Percentiles rank a stretch among this genome's conserved stretches.
Evolutionary conservation across 2,888 invertebrate genomes (phyloP).

Genomic region (Ichneumoninae sp.): DNA sequence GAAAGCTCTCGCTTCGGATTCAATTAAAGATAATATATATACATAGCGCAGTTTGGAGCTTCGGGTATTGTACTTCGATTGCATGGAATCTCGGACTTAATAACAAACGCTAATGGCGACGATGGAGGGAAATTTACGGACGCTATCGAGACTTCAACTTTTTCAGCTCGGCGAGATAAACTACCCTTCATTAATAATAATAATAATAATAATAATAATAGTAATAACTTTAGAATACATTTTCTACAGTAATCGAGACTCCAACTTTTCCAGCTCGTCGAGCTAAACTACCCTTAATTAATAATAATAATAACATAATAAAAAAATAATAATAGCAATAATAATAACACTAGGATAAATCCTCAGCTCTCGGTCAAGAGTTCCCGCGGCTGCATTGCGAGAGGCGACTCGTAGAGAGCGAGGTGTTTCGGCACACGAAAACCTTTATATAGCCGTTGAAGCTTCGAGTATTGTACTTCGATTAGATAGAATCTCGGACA

Average conservation of each 20-base stretch:
- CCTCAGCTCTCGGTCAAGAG: not conserved
- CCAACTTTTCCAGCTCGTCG: not conserved
- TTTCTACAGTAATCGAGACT: not conserved
- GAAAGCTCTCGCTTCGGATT: not conserved
- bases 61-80: not conserved
- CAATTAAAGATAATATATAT: not conserved
- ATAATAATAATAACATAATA: not conserved
- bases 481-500: not conserved
- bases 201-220: not conserved
- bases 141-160: not conserved
- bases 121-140: not conserved
- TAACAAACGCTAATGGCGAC: not conserved
- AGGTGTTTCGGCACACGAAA: constrained; percentile 40
- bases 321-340: not conserved
- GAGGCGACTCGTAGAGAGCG: not conserved
- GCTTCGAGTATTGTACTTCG: not conserved
- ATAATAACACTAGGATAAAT: not conserved
- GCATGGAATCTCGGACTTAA: not conserved
- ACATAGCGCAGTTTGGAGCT: not conserved
- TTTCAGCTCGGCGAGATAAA: not conserved
- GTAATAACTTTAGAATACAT: not conserved
- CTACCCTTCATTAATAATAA: not conserved
- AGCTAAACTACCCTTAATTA: not conserved
- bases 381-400: not conserved
- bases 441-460: not conserved